Evolutionary conservation across 2,113 vertebrate species (phyloP).

Genomic region (Porphyrio hochstetteri): DNA sequence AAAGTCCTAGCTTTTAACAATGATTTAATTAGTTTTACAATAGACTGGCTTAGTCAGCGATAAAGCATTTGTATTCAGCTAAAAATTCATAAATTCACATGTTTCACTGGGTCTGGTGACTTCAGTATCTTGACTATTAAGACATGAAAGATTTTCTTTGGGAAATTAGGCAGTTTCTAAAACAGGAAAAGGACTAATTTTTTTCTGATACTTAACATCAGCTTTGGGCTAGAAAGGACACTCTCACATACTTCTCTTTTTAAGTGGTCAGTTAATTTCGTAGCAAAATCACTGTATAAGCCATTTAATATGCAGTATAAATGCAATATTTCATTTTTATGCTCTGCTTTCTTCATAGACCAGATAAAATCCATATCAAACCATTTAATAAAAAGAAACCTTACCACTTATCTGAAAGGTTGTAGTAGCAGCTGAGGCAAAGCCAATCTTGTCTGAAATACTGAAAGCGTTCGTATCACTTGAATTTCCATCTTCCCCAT

Average conservation of each 20-base stretch:
- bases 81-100: constrained; percentile 20
- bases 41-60: constrained; percentile 44
- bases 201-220: neutral
- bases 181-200: neutral
- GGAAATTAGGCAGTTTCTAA: constrained; percentile 14
- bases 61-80: constrained; percentile 24
- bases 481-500: neutral
- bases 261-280: neutral
- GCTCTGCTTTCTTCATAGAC: neutral
- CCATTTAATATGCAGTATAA: neutral
- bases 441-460: constrained; percentile 31
- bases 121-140: constrained; percentile 17
- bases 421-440: constrained; percentile 44
- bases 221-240: neutral
- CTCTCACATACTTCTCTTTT: neutral
- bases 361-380: neutral
- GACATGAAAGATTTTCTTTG: neutral
- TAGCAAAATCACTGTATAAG: neutral
- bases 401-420: constrained; percentile 76
- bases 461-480: neutral
- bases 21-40: constrained; percentile 48
- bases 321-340: neutral
- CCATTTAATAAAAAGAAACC: neutral
- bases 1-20: neutral
- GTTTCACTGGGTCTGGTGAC: neutral